A percentile compares a stretch with the other conserved stretches of the same genome.
phyloP scores from a whole-genome alignment of 2,888 invertebrate genomes.

The Thysanoteuthis rhombus region DNA sequence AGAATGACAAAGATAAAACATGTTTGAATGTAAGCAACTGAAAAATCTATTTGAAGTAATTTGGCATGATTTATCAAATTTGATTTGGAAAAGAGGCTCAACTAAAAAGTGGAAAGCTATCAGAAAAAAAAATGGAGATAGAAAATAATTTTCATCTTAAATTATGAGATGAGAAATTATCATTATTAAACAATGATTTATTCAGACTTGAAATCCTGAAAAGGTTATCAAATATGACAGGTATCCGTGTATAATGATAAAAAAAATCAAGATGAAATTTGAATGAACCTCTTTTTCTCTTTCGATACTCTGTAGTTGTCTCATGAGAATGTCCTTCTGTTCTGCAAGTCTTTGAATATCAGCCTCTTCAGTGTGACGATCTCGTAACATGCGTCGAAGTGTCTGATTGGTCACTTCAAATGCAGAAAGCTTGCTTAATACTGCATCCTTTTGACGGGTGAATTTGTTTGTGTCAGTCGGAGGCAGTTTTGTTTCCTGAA shows the following conservation, averaged over 20 bases:
- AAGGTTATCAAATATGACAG: too few species aligned
- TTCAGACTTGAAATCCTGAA: too few species aligned
- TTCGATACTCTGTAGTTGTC: conserved; percentile 60
- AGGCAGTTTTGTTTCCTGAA: conserved; percentile 54
- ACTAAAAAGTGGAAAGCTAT: background rate
- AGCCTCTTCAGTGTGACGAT: conserved; percentile 62
- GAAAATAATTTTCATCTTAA: too few species aligned
- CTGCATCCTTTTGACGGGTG: conserved; percentile 58
- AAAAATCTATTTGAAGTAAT: too few species aligned
- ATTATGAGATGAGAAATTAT: too few species aligned
- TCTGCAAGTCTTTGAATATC: conserved; percentile 56
- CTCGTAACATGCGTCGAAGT: conserved; percentile 59
- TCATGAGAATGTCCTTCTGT: conserved; percentile 62
- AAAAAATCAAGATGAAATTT: background rate
- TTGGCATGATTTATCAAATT: too few species aligned
- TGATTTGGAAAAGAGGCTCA: background rate
- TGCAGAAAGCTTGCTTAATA: conserved; percentile 61
- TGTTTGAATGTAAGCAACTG: too few species aligned
- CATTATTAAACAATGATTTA: too few species aligned
- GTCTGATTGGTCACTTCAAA: conserved; percentile 64
- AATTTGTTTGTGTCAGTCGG: conserved; percentile 53
- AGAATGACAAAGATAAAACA: too few species aligned
- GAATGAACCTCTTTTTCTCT: conserved; percentile 57
- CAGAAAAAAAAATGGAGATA: background rate
- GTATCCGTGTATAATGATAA: too few species aligned